A percentile compares a stretch with the other conserved stretches of the same genome.
Evolutionary conservation across 2,888 invertebrate genomes (phyloP).

Genomic region (Drosophila basisetae): DNA sequence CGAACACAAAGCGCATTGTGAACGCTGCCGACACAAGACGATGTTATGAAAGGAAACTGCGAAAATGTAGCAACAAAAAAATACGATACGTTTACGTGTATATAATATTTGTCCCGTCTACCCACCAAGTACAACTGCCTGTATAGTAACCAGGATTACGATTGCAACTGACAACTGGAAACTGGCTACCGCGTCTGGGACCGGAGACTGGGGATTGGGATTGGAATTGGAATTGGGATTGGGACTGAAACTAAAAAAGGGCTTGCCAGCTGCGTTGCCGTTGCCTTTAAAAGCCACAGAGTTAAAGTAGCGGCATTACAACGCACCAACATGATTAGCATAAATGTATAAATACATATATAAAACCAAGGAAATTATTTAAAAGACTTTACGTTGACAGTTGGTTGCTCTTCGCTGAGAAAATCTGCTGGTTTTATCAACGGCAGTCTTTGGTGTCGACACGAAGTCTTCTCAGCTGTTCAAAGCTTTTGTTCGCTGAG

Average conservation of each 20-base stretch:
- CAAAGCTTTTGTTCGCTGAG: too few relatives aligned
- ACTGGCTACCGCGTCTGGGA: constrained; percentile 16
- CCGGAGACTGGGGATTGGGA: not conserved
- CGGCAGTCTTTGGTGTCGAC: not conserved
- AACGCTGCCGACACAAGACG: constrained; percentile 65
- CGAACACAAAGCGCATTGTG: constrained; percentile 81
- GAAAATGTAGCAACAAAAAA: constrained; percentile 67
- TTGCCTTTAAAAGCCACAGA: constrained; percentile 75
- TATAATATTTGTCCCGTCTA: constrained; percentile 15
- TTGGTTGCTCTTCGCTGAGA: not conserved
- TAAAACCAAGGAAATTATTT: constrained; percentile 37
- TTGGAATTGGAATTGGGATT: constrained; percentile 35
- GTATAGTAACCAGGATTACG: constrained; percentile 38
- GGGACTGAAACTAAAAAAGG: constrained; percentile 49
- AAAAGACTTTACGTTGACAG: not conserved
- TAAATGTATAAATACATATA: constrained; percentile 80
- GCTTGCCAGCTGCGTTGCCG: constrained; percentile 66
- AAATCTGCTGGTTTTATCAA: not conserved
- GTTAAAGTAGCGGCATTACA: constrained; percentile 82
- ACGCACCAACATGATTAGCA: constrained; percentile 77
- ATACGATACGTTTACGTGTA: constrained; percentile 49
- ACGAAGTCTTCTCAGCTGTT: not conserved
- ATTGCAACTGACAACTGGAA: constrained; percentile 31
- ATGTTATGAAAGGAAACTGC: constrained; percentile 76
- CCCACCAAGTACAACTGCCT: not conserved